phyloP scores from a whole-genome alignment of 2,888 invertebrate species.

The Noctuana brunneofusca region DNA sequence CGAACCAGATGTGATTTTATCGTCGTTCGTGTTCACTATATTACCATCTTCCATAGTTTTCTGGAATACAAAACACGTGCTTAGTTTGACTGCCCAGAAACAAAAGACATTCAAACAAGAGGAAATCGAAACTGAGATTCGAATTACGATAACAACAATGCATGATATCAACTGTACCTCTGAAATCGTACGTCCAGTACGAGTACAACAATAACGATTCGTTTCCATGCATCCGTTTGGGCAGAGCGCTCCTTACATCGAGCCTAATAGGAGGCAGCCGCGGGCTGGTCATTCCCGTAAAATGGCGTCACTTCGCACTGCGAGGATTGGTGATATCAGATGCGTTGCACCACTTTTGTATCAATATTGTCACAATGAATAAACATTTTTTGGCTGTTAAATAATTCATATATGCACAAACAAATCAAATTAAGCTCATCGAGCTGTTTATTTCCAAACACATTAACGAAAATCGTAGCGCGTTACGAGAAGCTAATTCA shows the following conservation, averaged over 20 bases:
- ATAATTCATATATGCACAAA: conserved; percentile 53
- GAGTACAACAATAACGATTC: conserved; percentile 76
- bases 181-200: conserved; percentile 81
- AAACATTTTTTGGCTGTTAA: conserved; percentile 61
- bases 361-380: conserved; percentile 57
- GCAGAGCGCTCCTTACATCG: conserved; percentile 76
- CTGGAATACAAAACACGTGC: conserved; percentile 75
- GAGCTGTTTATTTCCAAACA: conserved; percentile 79
- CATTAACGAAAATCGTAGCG: conserved; percentile 71
- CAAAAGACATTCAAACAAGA: conserved; percentile 78
- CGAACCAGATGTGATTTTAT: conserved; percentile 64
- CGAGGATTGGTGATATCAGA: conserved; percentile 77
- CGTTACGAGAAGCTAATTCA: conserved; percentile 79
- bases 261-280: conserved; percentile 79
- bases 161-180: conserved; percentile 63
- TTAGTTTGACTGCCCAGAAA: conserved; percentile 67
- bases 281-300: conserved; percentile 83
- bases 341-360: conserved; percentile 58
- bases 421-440: conserved; percentile 56
- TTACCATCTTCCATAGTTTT: conserved; percentile 84
- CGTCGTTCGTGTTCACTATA: conserved; percentile 70
- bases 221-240: conserved; percentile 79
- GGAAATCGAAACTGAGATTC: conserved; percentile 68
- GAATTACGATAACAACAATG: conserved; percentile 63
- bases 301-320: conserved; percentile 82